Base-by-base conservation (phyloP, 2,797 vertebrate genomes). In the Eidolon dupreanum region DNA sequence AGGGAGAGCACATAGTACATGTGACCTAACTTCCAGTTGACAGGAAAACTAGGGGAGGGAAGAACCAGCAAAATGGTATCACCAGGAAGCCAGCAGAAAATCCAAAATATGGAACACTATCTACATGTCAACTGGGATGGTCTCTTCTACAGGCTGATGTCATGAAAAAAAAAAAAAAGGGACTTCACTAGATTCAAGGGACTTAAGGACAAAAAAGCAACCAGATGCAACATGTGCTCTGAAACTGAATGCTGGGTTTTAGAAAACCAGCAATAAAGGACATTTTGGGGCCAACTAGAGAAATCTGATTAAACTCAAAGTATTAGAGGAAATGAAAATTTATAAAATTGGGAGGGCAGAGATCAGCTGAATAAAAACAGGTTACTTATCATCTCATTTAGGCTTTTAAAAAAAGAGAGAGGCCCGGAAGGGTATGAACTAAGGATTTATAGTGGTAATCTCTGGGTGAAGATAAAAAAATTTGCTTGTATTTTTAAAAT, bases 321-420 rank as follows among this genome's bases (percentile, higher is more conserved):
- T 94, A 93, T 51, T 46, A 70, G 70, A 87, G 78, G 17, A 95
- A 33, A 78, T 79, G 38, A 87, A 85, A 85, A 90, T 89, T 92
- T 71, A 81, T 8, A n/a, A 91, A 55, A 85, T 41, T 51, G 46
- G 70, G n/a, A 96, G 36, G 26, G 75, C 20, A 75, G 68, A 55
- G 31, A 88, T 46, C 73, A 93, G 63, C 24, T 65, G 41, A 90
- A 87, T 20, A 87, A 74, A 94, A 90, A 33, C 16, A 65, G 61
- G 22, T 66, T 92, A 66, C 20, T 95, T 53, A 33, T 41, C 36
- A 92, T 59, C 41, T 94, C n/a, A 84, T 33, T 90, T 86, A 90
- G 43, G 41, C 33, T 92, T 92, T 92, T 82, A 7, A 75, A 74
- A 79, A 94, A 71, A 71, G 33, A 53, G 4, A 88, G 66, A 43